Evolutionary conservation across 1,140 invertebrate genomes (phyloP).

Genomic region (Cydia fagiglandana): DNA sequence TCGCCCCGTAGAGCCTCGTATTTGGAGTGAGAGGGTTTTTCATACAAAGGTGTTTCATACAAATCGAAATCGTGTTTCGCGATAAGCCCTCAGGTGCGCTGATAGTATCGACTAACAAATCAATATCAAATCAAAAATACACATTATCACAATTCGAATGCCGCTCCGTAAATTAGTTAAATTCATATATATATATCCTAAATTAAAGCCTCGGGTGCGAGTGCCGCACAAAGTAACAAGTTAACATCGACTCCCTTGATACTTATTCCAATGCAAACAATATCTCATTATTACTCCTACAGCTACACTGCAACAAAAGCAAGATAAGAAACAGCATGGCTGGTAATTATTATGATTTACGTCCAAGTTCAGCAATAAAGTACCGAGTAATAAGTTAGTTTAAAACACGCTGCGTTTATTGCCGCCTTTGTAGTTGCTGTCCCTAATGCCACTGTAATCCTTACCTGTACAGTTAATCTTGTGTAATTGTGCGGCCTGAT

Average conservation of each 20-base stretch:
- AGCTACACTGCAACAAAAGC: slow-evolving; percentile 2
- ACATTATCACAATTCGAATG: too few species aligned
- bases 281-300: background rate
- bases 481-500: slow-evolving; percentile 18
- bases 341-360: slow-evolving; percentile 27
- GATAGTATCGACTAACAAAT: too few species aligned
- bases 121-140: too few species aligned
- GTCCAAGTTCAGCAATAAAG: slow-evolving; percentile 23
- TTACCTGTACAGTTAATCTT: slow-evolving; percentile 31
- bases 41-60: too few species aligned
- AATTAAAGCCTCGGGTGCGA: too few species aligned
- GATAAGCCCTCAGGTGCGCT: too few species aligned
- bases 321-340: slow-evolving; percentile 10
- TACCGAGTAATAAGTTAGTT: slow-evolving; percentile 27
- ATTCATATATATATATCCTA: too few species aligned
- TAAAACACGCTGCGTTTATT: slow-evolving; percentile 22
- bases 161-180: too few species aligned
- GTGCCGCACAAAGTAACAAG: background rate
- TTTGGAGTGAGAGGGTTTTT: too few species aligned
- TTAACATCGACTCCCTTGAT: background rate
- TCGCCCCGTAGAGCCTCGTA: too few species aligned
- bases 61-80: too few species aligned
- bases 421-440: slow-evolving; percentile 26
- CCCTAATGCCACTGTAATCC: slow-evolving; percentile 26
- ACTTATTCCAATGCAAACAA: background rate